A percentile compares a stretch with the other conserved stretches of the same genome.
phyloP scores from a whole-genome alignment of 2,113 vertebrate species.

The Edolisoma coerulescens region DNA sequence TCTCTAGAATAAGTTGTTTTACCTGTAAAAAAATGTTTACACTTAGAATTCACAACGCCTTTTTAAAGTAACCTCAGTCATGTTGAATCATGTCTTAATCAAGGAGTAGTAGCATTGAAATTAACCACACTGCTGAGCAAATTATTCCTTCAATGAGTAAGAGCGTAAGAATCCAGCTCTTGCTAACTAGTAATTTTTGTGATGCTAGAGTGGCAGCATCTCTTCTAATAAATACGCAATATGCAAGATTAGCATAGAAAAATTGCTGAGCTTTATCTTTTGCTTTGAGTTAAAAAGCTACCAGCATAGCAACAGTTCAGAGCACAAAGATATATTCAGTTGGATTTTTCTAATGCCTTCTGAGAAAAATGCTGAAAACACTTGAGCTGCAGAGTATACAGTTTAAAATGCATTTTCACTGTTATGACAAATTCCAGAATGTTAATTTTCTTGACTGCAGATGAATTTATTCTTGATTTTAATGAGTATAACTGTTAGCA shows the following conservation, averaged over 20 bases:
- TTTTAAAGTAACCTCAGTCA: not conserved
- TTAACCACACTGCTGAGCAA: conserved; percentile 8
- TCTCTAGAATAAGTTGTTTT: not conserved
- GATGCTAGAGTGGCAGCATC: not conserved
- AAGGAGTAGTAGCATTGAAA: not conserved
- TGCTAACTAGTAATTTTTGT: not conserved
- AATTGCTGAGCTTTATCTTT: conserved; percentile 17
- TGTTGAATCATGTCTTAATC: conserved; percentile 36
- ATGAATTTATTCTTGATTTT: conserved; percentile 15
- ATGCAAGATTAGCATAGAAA: not conserved
- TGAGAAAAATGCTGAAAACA: not conserved
- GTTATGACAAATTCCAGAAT: not conserved
- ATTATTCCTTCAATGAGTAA: conserved; percentile 18
- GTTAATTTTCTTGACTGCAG: not conserved
- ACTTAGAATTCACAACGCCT: not conserved
- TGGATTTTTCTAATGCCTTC: not conserved
- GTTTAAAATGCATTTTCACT: not conserved
- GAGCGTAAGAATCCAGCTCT: not conserved
- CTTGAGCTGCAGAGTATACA: not conserved
- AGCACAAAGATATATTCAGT: not conserved
- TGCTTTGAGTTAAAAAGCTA: not conserved
- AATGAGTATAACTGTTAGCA: not conserved
- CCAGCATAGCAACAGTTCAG: not conserved
- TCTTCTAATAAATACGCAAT: conserved; percentile 2
- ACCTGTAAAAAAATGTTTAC: not conserved